Base-by-base conservation (phyloP, 2,113 vertebrate genomes). In the Callipepla californica region DNA sequence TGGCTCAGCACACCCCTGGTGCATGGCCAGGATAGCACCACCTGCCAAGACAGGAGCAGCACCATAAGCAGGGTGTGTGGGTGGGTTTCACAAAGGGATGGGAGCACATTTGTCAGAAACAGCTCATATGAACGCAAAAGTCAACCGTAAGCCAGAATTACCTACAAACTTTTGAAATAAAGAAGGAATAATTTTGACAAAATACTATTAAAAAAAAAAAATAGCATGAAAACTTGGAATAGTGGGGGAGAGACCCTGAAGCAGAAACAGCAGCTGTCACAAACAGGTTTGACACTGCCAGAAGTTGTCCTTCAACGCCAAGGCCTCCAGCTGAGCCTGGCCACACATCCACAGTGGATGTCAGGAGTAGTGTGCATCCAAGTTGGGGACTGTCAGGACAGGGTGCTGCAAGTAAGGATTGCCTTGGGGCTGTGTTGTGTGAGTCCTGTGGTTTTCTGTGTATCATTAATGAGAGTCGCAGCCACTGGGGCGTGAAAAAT, bases 351-450 rank as follows among this genome's bases (percentile, higher is more conserved):
- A 40, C 44, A 44, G 28, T 28, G 22, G 38, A n/a, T 25, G 15
- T 34, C 21, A 22, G 61, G 42, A 70, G 51, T 2, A 67, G 66
- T 44, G 65, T 38, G 19, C 18, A 17, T 11, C 67, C 61, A 69
- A 81, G 63, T 1, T 34, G 67, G 63, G 48, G 55, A 8, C 45
- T 45, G 45, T 18, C n/a, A 53, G 45, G 6, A 30, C 20, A 67
- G 50, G 21, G 16, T 3, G 8, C 26, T 72, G 45, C 42, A 34
- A 22, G 40, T 1, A 16, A 20, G 22, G 30, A 8, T 12, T 4
- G 1, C 11, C 15, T 3, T 0, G 0, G 7, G 11, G 12, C 9
- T 1, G 7, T 5, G 38, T 10, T 13, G 28, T 28, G 28, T 2
- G 4, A 30, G 7, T 47, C 16, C 40, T 50, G 25, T 36, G 15